phyloP scores from a whole-genome alignment of 2,888 invertebrate genomes.

The Erebia palarica region DNA sequence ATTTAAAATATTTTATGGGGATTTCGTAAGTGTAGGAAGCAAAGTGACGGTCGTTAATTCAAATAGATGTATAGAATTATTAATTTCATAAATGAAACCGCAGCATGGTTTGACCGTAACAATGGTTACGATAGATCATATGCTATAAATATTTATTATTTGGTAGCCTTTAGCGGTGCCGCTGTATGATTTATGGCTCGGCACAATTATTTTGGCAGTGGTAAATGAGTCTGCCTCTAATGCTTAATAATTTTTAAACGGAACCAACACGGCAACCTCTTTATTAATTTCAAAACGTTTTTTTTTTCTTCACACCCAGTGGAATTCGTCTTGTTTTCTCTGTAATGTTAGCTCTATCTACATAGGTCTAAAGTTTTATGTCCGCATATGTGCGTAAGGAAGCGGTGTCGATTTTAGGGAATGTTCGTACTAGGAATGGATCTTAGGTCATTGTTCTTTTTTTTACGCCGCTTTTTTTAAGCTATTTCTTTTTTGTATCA shows the following conservation, averaged over 20 bases:
- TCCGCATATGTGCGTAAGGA: conserved; percentile 68
- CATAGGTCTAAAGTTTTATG: conserved; percentile 4
- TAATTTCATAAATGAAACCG: conserved; percentile 33
- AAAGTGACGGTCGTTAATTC: conserved; percentile 25
- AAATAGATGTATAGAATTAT: conserved; percentile 29
- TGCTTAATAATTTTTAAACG: conserved; percentile 2
- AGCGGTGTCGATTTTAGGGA: conserved; percentile 78
- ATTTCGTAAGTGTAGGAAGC: neutral
- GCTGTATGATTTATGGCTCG: conserved; percentile 50
- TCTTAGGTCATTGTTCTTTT: conserved; percentile 76
- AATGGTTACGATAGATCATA: conserved; percentile 49
- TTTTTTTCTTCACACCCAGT: neutral
- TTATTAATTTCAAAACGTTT: conserved; percentile 2
- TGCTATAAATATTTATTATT: conserved; percentile 61
- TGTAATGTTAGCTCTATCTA: too few relatives aligned
- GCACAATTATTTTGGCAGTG: conserved; percentile 47
- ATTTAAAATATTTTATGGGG: neutral
- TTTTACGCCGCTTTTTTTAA: conserved; percentile 66
- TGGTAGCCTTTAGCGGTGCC: conserved; percentile 47
- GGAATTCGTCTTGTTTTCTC: too few relatives aligned
- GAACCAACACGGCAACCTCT: neutral
- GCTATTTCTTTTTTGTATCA: conserved; percentile 63
- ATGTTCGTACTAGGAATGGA: conserved; percentile 69
- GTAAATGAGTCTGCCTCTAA: conserved; percentile 38
- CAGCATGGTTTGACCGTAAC: conserved; percentile 48